Base-by-base conservation (phyloP, 2,113 vertebrate genomes). In the Vulpes lagopus region DNA sequence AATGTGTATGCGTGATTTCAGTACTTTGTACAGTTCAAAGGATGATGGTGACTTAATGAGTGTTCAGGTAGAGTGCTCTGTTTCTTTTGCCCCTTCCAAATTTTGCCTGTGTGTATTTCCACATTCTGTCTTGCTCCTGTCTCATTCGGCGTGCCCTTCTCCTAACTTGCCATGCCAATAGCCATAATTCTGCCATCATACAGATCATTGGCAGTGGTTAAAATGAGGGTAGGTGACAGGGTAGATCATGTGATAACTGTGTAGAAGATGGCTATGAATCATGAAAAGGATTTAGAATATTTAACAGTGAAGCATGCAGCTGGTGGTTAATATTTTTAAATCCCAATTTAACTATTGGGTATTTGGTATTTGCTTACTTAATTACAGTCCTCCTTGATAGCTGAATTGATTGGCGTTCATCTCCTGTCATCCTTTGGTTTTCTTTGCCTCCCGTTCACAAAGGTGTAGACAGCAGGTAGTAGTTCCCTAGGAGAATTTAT, bases 371-470 rank as follows among this genome's bases (percentile, higher is more conserved):
- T 96, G 76, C 90, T 97, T 96, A 95, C 74, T 97, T 95, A 92
- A 59, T 87, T 89, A 80, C 19, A 32, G 84, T 51, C 14, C 60
- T 73, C 38, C 94, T 65, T 88, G 74, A 80, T 11, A 87, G 78
- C 94, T 97, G 92, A 96, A 93, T 97, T 97, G 69, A 95, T 96
- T 97, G 91, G 98, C 98, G 98, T 99, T 99, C 94, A 98, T 98
- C 98, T 98, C 98, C 98, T 98, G 98, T 99, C 98, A 98, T 99
- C 98, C 98, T 80, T 98, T 98, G 98, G 97, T 99, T 99, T 99
- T 99, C 98, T 99, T 99, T 99, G 98, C 99, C 98, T 99, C 10
- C 98, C 97, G 94, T 98, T 99, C 98, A 99, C 98, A 99, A 98
- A 99, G 99, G 98, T 98, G 97, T 98, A 96, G 98, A 98, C 82